Percentiles rank a stretch among this genome's conserved stretches.
Evolutionary conservation across 2,113 vertebrate species (phyloP).

Genomic region (Barnardius zonarius): DNA sequence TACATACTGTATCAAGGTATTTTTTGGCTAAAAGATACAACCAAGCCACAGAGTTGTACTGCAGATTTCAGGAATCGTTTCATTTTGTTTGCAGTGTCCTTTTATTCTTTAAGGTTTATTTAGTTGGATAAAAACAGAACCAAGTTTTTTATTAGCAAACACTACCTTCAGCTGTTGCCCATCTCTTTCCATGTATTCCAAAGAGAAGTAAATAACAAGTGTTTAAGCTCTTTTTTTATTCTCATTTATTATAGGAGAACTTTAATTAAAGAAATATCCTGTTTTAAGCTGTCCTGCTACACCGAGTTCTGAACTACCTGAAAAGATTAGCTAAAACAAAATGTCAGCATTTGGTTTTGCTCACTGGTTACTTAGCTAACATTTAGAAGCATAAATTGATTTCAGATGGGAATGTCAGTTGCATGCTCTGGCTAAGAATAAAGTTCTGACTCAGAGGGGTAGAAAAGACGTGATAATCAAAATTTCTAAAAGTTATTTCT

Average conservation of each 20-base stretch:
- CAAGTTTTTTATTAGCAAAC: neutral
- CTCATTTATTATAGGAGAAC: neutral
- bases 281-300: neutral
- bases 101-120: neutral
- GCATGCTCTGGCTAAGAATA: slow-evolving; percentile 18
- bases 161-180: neutral
- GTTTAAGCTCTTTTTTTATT: neutral
- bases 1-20: neutral
- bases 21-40: neutral
- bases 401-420: slow-evolving; percentile 28
- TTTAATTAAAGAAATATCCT: neutral
- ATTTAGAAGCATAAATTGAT: slow-evolving; percentile 1
- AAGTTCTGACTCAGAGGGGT: neutral
- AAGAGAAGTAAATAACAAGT: neutral
- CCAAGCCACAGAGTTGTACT: neutral
- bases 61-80: neutral
- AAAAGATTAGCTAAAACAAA: slow-evolving; percentile 1
- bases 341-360: slow-evolving; percentile 3
- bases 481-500: slow-evolving; percentile 8
- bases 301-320: neutral
- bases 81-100: neutral
- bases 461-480: slow-evolving; percentile 3
- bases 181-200: neutral
- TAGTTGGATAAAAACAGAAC: neutral
- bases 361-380: neutral